These are phyloP conservation scores for Siniperca chuatsi DNA, from an alignment of 2,113 vertebrate genomes.

Conservation along the genomic window DNA sequence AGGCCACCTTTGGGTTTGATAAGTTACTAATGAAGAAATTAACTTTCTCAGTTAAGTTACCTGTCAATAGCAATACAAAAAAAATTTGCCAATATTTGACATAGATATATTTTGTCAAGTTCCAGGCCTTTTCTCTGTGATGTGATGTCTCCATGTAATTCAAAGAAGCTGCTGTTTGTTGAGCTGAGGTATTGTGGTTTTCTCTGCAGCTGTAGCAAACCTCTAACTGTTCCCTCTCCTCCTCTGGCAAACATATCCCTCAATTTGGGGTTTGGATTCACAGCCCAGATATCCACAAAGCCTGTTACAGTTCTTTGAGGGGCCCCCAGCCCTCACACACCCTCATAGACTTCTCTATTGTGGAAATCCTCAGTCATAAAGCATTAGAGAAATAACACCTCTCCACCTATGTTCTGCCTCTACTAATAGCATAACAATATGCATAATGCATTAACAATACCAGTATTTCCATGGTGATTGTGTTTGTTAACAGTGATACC, in stretches of 20 bases:
- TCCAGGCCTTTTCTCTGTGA: background rate
- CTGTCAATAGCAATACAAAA: constrained; percentile 1
- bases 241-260: constrained; percentile 58
- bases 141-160: constrained; percentile 8
- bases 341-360: background rate
- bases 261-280: constrained; percentile 67
- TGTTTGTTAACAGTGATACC: constrained; percentile 22
- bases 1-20: background rate
- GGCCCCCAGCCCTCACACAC: background rate
- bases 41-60: background rate
- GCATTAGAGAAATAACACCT: background rate
- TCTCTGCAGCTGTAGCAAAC: constrained; percentile 46
- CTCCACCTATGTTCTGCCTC: background rate
- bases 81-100: background rate
- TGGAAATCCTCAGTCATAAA: background rate
- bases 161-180: constrained; percentile 39
- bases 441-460: background rate
- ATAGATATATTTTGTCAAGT: constrained; percentile 14
- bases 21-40: background rate
- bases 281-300: constrained; percentile 45
- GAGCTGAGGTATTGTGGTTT: constrained; percentile 61
- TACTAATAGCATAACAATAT: background rate
- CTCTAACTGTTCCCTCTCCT: constrained; percentile 55
- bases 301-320: constrained; percentile 8
- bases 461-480: constrained; percentile 13